phyloP scores from a whole-genome alignment of 2,797 vertebrate species.

The Alcedo quadribrachys region DNA sequence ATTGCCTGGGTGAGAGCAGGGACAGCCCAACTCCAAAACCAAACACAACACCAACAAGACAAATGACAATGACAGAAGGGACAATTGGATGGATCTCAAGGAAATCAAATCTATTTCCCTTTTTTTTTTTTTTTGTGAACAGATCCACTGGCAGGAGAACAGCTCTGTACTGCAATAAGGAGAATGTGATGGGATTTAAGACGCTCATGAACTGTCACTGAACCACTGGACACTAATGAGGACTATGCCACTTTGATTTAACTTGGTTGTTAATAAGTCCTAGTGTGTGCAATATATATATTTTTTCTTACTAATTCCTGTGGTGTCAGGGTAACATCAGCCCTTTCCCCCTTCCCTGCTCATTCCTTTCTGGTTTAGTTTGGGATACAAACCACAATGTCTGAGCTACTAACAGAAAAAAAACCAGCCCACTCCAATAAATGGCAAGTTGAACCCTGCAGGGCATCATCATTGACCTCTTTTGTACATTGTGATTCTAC shows the following conservation, averaged over 20 bases:
- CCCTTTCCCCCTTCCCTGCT: slow-evolving; percentile 52
- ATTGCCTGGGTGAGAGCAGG: slow-evolving; percentile 80
- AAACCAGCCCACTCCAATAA: neutral
- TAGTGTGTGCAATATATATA: slow-evolving; percentile 77
- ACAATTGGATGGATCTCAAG: slow-evolving; percentile 75
- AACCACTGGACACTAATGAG: slow-evolving; percentile 77
- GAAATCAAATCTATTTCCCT: slow-evolving; percentile 74
- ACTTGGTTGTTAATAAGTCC: slow-evolving; percentile 80
- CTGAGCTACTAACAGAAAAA: slow-evolving; percentile 71
- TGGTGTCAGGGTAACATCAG: slow-evolving; percentile 77
- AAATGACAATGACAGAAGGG: slow-evolving; percentile 63
- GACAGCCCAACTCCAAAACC: slow-evolving; percentile 79
- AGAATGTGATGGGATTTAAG: slow-evolving; percentile 68
- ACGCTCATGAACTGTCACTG: slow-evolving; percentile 68
- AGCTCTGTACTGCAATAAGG: slow-evolving; percentile 78
- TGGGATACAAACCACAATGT: slow-evolving; percentile 64
- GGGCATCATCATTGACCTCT: neutral
- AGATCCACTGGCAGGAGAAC: slow-evolving; percentile 73
- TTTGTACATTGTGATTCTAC: slow-evolving; percentile 47
- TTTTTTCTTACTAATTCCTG: slow-evolving; percentile 80
- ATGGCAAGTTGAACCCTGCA: slow-evolving; percentile 27
- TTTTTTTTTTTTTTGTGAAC: slow-evolving; percentile 58
- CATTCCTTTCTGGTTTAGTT: slow-evolving; percentile 70
- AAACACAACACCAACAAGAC: slow-evolving; percentile 65
- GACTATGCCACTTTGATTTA: slow-evolving; percentile 77